A percentile compares a stretch with the other conserved stretches of the same genome.
phyloP scores from a whole-genome alignment of 2,888 invertebrate genomes.

The Coleophora deauratella region DNA sequence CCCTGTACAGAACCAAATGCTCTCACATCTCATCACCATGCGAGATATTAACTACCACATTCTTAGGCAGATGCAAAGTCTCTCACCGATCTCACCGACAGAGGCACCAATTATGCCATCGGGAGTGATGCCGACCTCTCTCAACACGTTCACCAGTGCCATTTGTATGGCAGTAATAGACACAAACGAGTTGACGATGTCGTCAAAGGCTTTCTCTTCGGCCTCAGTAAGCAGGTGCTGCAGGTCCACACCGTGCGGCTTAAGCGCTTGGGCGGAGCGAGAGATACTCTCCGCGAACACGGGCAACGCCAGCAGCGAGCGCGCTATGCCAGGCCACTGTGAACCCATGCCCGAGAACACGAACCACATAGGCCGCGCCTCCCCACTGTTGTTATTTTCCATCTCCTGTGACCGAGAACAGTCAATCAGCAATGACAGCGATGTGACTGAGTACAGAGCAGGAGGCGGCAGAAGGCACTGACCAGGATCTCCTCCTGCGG shows the following conservation, averaged over 20 bases:
- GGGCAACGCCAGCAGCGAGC: conserved; percentile 87
- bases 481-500: conserved; percentile 29
- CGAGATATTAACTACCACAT: no score
- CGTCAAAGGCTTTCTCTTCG: conserved; percentile 85
- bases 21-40: conserved; percentile 55
- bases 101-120: conserved; percentile 98
- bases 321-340: conserved; percentile 98
- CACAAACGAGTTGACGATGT: conserved; percentile 92
- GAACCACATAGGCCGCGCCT: conserved; percentile 91
- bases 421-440: no score
- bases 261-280: conserved; percentile 83
- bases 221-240: conserved; percentile 84
- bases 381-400: conserved; percentile 46
- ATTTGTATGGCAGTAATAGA: conserved; percentile 97
- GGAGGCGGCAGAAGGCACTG: conserved; percentile 12
- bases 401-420: conserved; percentile 27
- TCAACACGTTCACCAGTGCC: conserved; percentile 91
- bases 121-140: conserved; percentile 83
- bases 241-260: conserved; percentile 88
- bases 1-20: no score
- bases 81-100: conserved; percentile 85
- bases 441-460: not conserved
- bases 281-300: conserved; percentile 85
- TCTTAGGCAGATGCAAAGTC: no score
- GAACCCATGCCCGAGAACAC: conserved; percentile 99